These are phyloP conservation scores for Poecilobothrus nobilitatus DNA, from an alignment of 2,888 invertebrate genomes.

Conservation along the genomic window DNA sequence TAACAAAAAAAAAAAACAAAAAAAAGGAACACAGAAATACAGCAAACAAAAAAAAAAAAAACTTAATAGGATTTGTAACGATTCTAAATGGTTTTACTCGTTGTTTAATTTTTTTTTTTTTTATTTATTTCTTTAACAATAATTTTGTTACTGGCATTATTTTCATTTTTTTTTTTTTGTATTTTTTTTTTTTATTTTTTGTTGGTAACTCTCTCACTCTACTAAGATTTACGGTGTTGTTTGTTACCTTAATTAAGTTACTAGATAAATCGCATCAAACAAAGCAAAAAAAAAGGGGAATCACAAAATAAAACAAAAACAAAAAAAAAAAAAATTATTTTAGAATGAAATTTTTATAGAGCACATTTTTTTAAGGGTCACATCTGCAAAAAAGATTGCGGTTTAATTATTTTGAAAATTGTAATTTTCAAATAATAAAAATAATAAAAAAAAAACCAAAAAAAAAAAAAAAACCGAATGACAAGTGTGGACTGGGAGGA, in stretches of 20 bases:
- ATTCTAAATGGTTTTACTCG: not conserved
- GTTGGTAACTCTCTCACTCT: not conserved
- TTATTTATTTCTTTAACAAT: too few species aligned
- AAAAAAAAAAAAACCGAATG: not conserved
- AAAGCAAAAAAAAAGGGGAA: not conserved
- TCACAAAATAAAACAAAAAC: not conserved
- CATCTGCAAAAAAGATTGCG: slow-evolving; percentile 4
- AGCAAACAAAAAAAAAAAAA: not conserved
- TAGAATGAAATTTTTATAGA: not conserved
- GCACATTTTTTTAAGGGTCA: not conserved
- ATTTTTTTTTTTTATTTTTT: not conserved
- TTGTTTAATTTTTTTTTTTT: not conserved
- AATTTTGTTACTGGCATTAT: not conserved
- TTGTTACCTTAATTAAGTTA: slow-evolving; percentile 6
- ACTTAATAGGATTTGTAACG: slow-evolving; percentile 6
- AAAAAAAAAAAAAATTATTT: not conserved
- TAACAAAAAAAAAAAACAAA: not conserved
- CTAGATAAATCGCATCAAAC: not conserved
- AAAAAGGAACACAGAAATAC: not conserved
- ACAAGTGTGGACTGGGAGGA: too few species aligned
- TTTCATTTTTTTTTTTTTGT: not conserved
- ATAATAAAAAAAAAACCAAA: not conserved
- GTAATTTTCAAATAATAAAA: not conserved
- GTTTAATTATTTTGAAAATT: not conserved
- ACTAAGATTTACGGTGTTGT: not conserved